Evolutionary conservation across 1,140 invertebrate genomes (phyloP).

Genomic region (Lucilia sericata): DNA sequence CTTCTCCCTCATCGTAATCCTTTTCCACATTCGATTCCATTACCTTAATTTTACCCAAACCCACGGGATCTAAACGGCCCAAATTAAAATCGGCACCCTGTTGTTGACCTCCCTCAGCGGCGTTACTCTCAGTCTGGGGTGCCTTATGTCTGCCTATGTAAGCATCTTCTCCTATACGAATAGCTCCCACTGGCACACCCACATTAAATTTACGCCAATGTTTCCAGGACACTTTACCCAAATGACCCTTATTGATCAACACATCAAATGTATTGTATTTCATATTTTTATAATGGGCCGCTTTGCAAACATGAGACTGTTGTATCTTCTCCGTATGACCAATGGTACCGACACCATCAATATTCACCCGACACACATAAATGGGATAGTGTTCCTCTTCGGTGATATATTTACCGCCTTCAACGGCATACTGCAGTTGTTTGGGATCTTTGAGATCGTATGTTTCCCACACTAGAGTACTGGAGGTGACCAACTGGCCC

Average conservation of each 20-base stretch:
- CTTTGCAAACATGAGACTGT: constrained; percentile 73
- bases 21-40: constrained; percentile 73
- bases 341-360: constrained; percentile 78
- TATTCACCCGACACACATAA: constrained; percentile 79
- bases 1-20: constrained; percentile 76
- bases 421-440: constrained; percentile 69
- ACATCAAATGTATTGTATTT: constrained; percentile 79
- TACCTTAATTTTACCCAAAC: constrained; percentile 76
- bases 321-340: constrained; percentile 74
- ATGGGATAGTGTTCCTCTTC: constrained; percentile 70
- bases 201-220: constrained; percentile 76
- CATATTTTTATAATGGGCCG: constrained; percentile 70
- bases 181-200: constrained; percentile 74
- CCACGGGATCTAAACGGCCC: constrained; percentile 76
- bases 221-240: constrained; percentile 80
- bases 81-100: constrained; percentile 69
- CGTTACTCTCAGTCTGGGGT: constrained; percentile 53
- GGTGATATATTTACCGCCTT: constrained; percentile 70
- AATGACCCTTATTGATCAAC: constrained; percentile 80
- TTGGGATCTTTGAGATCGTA: constrained; percentile 68
- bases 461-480: constrained; percentile 71
- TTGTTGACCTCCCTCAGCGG: constrained; percentile 51
- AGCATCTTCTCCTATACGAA: constrained; percentile 69
- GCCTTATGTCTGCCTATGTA: constrained; percentile 70
- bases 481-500: constrained; percentile 71